Evolutionary conservation across 2,888 invertebrate genomes (phyloP).

Genomic region (Baccha elongata): DNA sequence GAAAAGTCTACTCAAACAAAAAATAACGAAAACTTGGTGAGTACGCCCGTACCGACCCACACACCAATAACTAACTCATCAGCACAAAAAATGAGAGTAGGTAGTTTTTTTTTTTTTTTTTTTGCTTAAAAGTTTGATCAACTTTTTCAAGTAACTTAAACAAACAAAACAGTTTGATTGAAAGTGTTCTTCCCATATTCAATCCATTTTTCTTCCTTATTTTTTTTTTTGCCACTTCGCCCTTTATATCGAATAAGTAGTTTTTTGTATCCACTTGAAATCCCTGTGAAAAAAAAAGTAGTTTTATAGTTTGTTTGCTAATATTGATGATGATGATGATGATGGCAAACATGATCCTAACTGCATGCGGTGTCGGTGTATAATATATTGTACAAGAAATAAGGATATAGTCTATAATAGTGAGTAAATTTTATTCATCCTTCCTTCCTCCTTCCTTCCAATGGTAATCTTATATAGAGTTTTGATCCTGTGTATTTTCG

Average conservation of each 20-base stretch:
- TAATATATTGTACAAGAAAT: background rate
- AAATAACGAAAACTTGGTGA: conserved; percentile 80
- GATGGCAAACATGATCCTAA: conserved; percentile 48
- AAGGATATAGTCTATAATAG: background rate
- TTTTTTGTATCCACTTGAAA: conserved; percentile 5
- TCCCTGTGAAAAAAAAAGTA: conserved; percentile 29
- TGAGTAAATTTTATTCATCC: conserved; percentile 13
- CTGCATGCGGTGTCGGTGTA: conserved; percentile 35
- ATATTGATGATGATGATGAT: conserved; percentile 42
- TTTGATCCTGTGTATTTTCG: background rate
- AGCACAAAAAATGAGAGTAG: background rate
- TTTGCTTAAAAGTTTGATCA: conserved; percentile 35
- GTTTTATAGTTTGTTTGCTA: conserved; percentile 34
- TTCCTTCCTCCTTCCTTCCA: background rate
- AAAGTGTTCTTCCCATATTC: conserved; percentile 14
- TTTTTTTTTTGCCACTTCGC: background rate
- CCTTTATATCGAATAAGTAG: background rate
- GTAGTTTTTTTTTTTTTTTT: conserved; percentile 22
- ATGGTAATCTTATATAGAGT: background rate
- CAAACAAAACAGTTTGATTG: background rate
- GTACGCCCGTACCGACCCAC: conserved; percentile 75
- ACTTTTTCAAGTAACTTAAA: conserved; percentile 25
- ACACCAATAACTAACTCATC: no score
- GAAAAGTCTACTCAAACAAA: conserved; percentile 80
- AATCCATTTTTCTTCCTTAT: background rate